Conservation (phyloP, 2,888 invertebrate genomes). For the Cinara cedri region DNA sequence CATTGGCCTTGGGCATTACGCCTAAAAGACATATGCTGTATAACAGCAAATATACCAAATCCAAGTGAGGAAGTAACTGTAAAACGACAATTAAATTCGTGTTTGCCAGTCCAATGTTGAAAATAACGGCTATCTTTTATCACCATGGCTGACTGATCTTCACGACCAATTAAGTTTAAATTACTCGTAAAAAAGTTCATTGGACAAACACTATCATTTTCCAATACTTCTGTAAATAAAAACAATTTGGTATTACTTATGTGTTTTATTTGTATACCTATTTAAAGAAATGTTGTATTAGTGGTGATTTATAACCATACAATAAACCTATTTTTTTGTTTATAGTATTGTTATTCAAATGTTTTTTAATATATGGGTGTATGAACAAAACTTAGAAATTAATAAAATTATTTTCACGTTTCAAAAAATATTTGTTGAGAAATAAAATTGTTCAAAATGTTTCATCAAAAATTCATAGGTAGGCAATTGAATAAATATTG, state of each 20-base stretch:
- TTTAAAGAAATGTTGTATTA: no score
- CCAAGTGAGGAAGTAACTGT: conserved; percentile 61
- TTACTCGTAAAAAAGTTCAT: conserved; percentile 27
- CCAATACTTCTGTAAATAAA: conserved; percentile 58
- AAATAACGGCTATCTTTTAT: conserved; percentile 61
- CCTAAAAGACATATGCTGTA: conserved; percentile 65
- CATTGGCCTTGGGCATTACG: conserved; percentile 63
- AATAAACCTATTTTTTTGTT: not conserved
- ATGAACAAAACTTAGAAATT: not conserved
- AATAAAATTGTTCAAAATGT: not conserved
- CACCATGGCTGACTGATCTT: conserved; percentile 61
- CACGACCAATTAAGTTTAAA: conserved; percentile 59
- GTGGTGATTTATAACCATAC: no score
- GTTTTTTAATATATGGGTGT: not conserved
- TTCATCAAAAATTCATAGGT: not conserved
- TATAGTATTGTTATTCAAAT: not conserved
- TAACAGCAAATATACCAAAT: conserved; percentile 65
- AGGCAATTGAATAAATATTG: not conserved
- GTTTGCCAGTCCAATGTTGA: conserved; percentile 61
- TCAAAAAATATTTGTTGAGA: not conserved
- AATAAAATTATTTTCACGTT: not conserved
- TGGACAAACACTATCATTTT: conserved; percentile 59
- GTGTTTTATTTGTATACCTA: no score
- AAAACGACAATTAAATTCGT: conserved; percentile 62
- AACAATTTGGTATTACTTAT: not conserved